Conservation (phyloP, 2,888 invertebrate species). For the Heliconius sara region DNA sequence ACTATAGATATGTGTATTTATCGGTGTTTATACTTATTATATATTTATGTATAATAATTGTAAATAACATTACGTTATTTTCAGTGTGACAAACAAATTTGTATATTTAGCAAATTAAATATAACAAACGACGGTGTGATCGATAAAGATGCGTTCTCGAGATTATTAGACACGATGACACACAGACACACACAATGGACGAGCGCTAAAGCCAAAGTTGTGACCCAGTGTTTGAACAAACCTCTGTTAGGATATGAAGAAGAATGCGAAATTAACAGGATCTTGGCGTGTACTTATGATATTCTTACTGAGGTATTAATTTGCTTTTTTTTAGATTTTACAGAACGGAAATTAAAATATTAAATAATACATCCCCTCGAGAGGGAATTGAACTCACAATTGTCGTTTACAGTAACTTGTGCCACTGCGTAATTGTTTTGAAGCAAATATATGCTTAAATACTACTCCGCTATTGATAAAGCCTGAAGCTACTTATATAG, state of each 20-base stretch:
- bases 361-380: no score
- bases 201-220: conserved; percentile 66
- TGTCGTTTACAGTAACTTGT: no score
- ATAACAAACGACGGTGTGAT: conserved; percentile 60
- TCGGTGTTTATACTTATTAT: no score
- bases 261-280: conserved; percentile 69
- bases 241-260: conserved; percentile 57
- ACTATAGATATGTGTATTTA: no score
- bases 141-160: conserved; percentile 62
- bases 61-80: neutral
- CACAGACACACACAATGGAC: conserved; percentile 60
- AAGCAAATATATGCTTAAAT: no score
- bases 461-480: no score
- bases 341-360: no score
- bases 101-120: conserved; percentile 67
- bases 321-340: no score
- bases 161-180: conserved; percentile 68
- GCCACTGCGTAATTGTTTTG: no score
- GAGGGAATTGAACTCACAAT: no score
- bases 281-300: conserved; percentile 72
- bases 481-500: no score
- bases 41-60: neutral
- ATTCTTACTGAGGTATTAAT: conserved; percentile 68
- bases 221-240: conserved; percentile 66
- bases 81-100: conserved; percentile 70